A percentile compares a stretch with the other conserved stretches of the same genome.
Evolutionary conservation across 2,113 vertebrate species (phyloP).

Genomic region (Lucifuga dentata): DNA sequence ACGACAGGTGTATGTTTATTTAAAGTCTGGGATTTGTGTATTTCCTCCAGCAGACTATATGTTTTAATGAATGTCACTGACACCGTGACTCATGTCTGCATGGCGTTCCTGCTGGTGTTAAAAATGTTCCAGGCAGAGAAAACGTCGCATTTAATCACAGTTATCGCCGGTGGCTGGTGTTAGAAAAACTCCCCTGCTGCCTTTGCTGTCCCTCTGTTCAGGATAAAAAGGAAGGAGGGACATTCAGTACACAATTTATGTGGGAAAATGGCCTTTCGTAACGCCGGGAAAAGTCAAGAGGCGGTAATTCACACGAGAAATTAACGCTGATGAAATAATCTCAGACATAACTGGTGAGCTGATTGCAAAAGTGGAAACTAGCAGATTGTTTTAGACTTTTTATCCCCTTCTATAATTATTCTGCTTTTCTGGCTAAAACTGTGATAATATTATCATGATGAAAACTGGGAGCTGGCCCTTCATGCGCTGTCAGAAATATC

Average conservation of each 20-base stretch:
- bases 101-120: not conserved
- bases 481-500: too few species aligned
- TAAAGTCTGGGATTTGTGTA: not conserved
- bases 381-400: too few species aligned
- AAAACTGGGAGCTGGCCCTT: too few species aligned
- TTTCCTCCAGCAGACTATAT: not conserved
- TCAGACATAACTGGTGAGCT: conserved; percentile 25
- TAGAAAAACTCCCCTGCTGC: not conserved
- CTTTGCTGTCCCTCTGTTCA: conserved; percentile 26
- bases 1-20: not conserved
- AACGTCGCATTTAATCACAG: conserved; percentile 15
- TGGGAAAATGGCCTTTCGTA: conserved; percentile 64
- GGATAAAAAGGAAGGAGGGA: conserved; percentile 34
- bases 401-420: conserved; percentile 48
- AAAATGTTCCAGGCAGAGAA: not conserved
- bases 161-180: not conserved
- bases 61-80: conserved; percentile 19
- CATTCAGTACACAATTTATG: conserved; percentile 53
- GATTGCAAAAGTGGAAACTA: conserved; percentile 23
- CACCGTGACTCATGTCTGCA: conserved; percentile 10
- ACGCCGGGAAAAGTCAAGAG: conserved; percentile 67
- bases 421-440: conserved; percentile 41
- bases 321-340: conserved; percentile 37
- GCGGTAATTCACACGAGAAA: conserved; percentile 61
- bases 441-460: too few species aligned